These are phyloP conservation scores for Halictus rubicundus DNA, from an alignment of 1,140 invertebrate species.

Conservation along the genomic window DNA sequence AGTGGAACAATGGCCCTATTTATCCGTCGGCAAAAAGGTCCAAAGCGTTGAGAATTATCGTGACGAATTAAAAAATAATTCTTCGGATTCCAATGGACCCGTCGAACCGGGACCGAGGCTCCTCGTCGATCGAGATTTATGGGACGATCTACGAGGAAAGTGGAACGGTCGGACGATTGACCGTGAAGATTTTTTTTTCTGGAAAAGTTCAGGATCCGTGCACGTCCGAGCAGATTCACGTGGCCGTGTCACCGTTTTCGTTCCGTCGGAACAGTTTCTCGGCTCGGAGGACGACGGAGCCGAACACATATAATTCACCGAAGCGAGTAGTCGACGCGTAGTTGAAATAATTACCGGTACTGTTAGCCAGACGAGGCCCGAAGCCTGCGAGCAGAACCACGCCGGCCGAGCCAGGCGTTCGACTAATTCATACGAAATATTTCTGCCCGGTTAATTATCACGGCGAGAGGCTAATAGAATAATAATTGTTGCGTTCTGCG, in stretches of 20 bases:
- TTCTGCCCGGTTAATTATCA: background rate
- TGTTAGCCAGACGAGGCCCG: slow-evolving; percentile 57
- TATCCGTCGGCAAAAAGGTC: too few relatives aligned
- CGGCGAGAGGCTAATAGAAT: background rate
- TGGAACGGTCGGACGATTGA: too few relatives aligned
- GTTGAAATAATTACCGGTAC: slow-evolving; percentile 72
- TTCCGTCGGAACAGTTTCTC: background rate
- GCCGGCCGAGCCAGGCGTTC: background rate
- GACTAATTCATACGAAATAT: too few relatives aligned
- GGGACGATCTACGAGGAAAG: background rate
- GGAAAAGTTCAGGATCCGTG: too few relatives aligned
- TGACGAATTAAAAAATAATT: too few relatives aligned
- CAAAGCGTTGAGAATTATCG: too few relatives aligned
- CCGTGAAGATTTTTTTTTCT: too few relatives aligned
- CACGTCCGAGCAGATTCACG: background rate
- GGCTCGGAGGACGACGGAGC: slow-evolving; percentile 20
- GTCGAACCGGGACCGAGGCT: too few relatives aligned
- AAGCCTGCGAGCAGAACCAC: background rate
- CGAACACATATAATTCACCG: slow-evolving; percentile 55
- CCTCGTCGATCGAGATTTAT: background rate
- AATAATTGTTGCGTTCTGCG: background rate
- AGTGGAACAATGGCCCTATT: too few relatives aligned
- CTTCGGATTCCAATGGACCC: too few relatives aligned
- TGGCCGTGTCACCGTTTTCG: background rate
- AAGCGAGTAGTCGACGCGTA: slow-evolving; percentile 53